phyloP scores from a whole-genome alignment of 2,888 invertebrate species.

The Tachystola acroxantha region DNA sequence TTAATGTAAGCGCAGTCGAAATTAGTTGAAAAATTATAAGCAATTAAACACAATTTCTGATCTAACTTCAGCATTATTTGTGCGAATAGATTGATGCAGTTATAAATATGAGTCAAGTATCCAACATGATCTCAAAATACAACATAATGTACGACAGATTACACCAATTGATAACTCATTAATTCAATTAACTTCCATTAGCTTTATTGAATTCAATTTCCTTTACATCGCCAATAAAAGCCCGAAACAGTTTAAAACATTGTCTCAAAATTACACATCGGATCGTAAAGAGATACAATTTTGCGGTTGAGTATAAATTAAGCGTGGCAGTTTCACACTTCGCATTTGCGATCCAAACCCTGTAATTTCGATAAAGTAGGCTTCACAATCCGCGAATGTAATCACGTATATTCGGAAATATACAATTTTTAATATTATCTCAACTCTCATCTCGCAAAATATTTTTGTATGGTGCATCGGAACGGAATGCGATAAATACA shows the following conservation, averaged over 20 bases:
- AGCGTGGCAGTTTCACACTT: constrained; percentile 2
- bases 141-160: no score
- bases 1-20: no score
- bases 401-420: constrained; percentile 1
- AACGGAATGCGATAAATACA: constrained; percentile 26
- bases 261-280: not conserved
- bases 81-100: no score
- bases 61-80: no score
- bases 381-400: not conserved
- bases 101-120: no score
- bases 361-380: constrained; percentile 5
- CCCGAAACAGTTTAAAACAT: not conserved
- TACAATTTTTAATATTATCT: not conserved
- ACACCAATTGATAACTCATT: no score
- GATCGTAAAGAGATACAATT: not conserved
- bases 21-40: no score
- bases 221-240: not conserved
- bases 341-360: constrained; percentile 1
- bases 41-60: no score
- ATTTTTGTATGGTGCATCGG: constrained; percentile 6
- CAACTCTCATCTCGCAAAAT: not conserved
- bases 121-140: no score
- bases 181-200: no score
- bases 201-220: no score
- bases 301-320: not conserved